Percentiles rank a stretch among this genome's conserved stretches.
Conservation (phyloP, 2,113 vertebrate genomes). For the Prolemur simus region DNA sequence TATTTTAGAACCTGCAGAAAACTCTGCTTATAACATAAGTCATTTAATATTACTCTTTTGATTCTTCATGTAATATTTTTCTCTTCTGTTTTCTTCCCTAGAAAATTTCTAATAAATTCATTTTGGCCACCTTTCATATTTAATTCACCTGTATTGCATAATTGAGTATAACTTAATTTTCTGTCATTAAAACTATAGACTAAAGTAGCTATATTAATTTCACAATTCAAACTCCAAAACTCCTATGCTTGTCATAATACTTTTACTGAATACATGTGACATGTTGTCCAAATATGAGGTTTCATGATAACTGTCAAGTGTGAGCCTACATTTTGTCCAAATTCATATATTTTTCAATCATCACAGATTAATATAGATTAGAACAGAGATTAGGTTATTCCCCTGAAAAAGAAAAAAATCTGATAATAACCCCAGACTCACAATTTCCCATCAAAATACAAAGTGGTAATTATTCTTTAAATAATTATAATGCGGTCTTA, state of each 20-base stretch:
- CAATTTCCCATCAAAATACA: slow-evolving; percentile 23
- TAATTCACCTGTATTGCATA: neutral
- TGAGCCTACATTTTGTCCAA: neutral
- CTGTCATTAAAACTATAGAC: neutral
- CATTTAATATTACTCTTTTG: neutral
- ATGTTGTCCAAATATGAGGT: slow-evolving; percentile 27
- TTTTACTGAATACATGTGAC: neutral
- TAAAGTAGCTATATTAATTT: slow-evolving; percentile 19
- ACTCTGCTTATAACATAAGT: neutral
- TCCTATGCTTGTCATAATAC: neutral
- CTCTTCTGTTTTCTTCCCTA: neutral
- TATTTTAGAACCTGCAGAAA: neutral
- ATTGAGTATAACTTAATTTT: slow-evolving; percentile 24
- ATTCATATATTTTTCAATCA: slow-evolving; percentile 4
- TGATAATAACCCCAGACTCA: slow-evolving; percentile 27
- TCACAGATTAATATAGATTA: slow-evolving; percentile 4
- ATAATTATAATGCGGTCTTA: neutral
- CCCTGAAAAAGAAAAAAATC: neutral
- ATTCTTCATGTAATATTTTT: neutral
- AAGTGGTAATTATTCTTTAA: slow-evolving; percentile 48
- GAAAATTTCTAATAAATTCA: neutral
- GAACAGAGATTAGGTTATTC: neutral
- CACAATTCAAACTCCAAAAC: slow-evolving; percentile 1
- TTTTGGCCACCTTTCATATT: neutral
- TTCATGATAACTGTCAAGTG: neutral